Evolutionary conservation across 2,113 vertebrate genomes (phyloP), one percentile per base, ranked within the genome.

Genomic region (Nesoenas mayeri): DNA sequence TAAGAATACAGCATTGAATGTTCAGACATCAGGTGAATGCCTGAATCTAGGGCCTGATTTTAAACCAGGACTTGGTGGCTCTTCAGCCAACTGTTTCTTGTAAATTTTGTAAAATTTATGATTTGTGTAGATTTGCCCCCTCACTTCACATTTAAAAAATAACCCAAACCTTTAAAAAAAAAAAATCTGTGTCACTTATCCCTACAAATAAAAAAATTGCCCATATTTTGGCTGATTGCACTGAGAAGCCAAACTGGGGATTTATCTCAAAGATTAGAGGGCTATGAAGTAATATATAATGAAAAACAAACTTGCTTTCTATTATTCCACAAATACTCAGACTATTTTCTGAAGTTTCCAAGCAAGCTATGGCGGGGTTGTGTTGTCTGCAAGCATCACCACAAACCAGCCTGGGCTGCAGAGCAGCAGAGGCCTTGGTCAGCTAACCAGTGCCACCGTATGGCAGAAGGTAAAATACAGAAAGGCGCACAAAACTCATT

Each of bases 371-470:
- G 12, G 57, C 25, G 29, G 14, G 47, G n/a, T 19, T 48, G 21
- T 2, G 18, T 4, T 34, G 66, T 56, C 84, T 93, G 62, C 9
- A 12, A 56, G 82, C 26, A 61, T 5, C 26, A 0, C 29, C 17
- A 18, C 47, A 47, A 26, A 44, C 21, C 40, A n/a, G 25, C 40
- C 5, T 0, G 18, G 60, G 3, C 16, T 5, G 42, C 31, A 18
- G 15, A 8, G 2, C 25, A 26, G 58, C 16, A 2, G 5, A 5
- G 11, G 11, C 31, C 32, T 42, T 57, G 83, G 58, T 29, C 83
- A 66, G 96, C 93, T 88, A 82, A 69, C 58, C 77, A 77, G 31
- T 80, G 95, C 96, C 97, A 90, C 36, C 96, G 12, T 7, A 50
- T 13, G 97, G 95, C 66, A 51, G 19, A 47, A 73, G 26, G 2